Base-by-base conservation (phyloP, 2,113 vertebrate species). In the Periophthalmodon schlosseri region DNA sequence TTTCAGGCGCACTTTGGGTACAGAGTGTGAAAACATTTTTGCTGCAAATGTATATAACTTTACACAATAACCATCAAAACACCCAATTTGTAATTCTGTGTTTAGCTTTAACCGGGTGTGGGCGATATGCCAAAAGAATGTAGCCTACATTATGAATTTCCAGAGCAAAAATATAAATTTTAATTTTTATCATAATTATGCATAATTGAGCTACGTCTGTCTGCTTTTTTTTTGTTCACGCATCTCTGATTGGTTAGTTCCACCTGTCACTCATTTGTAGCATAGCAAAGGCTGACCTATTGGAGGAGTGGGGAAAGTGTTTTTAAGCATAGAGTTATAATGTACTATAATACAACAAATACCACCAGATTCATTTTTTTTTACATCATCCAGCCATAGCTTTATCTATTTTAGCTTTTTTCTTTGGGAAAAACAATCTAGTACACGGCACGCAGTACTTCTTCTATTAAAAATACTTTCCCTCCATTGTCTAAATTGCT, bases 401-500 rank as follows among this genome's bases (percentile, higher is more conserved):
- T 14, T 16, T 49, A 49, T 16, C 20, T 21, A n/a, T 20, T 56
- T 56, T 10, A 56, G 47, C 70, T 86, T 28, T 28, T 61, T 74
- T 72, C 69, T 50, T 52, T 47, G 18, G 14, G 54, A 12, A 15
- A 46, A 23, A 34, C 21, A 50, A 18, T 20, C 54, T 11, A 57
- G 64, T 72, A 20, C 5, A 21, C n/a, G 20, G n/a, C 82, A 56
- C 24, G 75, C 54, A 52, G 69, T 39, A 34, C 44, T 67, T 71
- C 64, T 66, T 72, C 44, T 52, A 73, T 78, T 75, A 57, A 70
- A 74, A 66, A 81, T 44, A 76, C 72, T 69, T 86, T 82, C 83
- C 80, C 75, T 75, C 65, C 65, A 85, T 87, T 74, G 82, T 84
- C 75, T 71, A 69, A 76, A 61, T 81, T 79, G 77, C 73, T 49